Conservation (phyloP, 2,888 invertebrate species). For the Pollenia amentaria region DNA sequence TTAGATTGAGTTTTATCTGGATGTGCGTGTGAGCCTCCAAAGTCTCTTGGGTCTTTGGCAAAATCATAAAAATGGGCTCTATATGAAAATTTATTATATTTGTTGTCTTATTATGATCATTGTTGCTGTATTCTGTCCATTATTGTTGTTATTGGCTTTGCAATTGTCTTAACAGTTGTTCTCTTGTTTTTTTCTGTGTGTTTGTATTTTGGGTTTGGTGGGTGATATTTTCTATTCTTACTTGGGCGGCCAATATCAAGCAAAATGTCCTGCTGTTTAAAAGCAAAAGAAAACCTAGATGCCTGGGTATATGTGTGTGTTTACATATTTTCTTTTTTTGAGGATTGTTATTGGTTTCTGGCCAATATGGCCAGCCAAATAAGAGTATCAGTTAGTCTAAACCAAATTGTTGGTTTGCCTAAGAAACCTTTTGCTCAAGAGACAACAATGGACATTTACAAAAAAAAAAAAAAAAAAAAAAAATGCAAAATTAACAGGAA, state of each 20-base stretch:
- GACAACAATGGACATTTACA: conserved; percentile 20
- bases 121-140: conserved; percentile 12
- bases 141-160: conserved; percentile 30
- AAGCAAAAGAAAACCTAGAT: conserved; percentile 35
- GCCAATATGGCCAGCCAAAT: conserved; percentile 62
- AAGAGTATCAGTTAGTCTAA: conserved; percentile 53
- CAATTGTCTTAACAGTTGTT: conserved; percentile 59
- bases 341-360: conserved; percentile 53
- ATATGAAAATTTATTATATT: conserved; percentile 66
- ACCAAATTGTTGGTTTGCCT: conserved; percentile 72
- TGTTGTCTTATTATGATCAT: conserved; percentile 32
- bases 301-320: conserved; percentile 12
- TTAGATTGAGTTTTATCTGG: conserved; percentile 40
- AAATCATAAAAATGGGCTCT: conserved; percentile 48
- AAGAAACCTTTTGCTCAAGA: conserved; percentile 42
- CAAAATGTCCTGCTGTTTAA: conserved; percentile 72
- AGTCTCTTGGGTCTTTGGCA: conserved; percentile 56
- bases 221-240: conserved; percentile 65
- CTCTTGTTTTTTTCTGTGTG: conserved; percentile 41
- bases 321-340: conserved; percentile 42
- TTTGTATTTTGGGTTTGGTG: conserved; percentile 33
- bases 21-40: conserved; percentile 62
- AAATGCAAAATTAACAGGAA: conserved; percentile 67
- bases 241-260: conserved; percentile 73
- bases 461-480: conserved; percentile 34